Conservation (phyloP, 2,888 invertebrate genomes). For the Lapara coniferarum region DNA sequence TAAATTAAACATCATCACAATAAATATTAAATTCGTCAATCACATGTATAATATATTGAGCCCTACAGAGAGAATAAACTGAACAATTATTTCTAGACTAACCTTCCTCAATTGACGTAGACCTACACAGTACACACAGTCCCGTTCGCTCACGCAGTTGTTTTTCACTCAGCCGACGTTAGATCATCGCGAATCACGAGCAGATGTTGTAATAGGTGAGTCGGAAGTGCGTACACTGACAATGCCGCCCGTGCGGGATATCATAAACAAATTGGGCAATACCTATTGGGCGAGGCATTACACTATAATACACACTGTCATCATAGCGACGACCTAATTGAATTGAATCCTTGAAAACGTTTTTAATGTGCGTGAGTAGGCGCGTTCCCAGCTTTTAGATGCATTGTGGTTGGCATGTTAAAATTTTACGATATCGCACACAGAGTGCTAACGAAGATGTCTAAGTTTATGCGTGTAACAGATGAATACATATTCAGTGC, state of each 20-base stretch:
- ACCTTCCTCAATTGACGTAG: conserved; percentile 23
- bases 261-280: conserved; percentile 32
- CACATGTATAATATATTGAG: background rate
- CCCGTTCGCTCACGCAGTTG: background rate
- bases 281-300: conserved; percentile 39
- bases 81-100: conserved; percentile 12
- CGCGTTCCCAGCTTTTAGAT: conserved; percentile 44
- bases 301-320: conserved; percentile 35
- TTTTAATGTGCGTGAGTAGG: conserved; percentile 47
- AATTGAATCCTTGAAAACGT: conserved; percentile 59
- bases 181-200: conserved; percentile 22
- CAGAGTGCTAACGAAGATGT: conserved; percentile 1
- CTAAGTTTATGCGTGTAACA: conserved; percentile 6
- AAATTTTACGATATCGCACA: conserved; percentile 24
- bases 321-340: conserved; percentile 48
- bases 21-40: background rate
- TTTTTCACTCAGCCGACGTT: conserved; percentile 1
- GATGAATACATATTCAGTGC: background rate
- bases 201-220: conserved; percentile 31
- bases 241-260: conserved; percentile 31
- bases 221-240: conserved; percentile 40
- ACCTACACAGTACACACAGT: conserved; percentile 1
- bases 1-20: background rate
- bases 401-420: conserved; percentile 39
- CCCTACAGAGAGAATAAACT: background rate